A percentile compares a stretch with the other conserved stretches of the same genome.
Conservation (phyloP, 2,113 vertebrate species). For the Sardina pilchardus region DNA sequence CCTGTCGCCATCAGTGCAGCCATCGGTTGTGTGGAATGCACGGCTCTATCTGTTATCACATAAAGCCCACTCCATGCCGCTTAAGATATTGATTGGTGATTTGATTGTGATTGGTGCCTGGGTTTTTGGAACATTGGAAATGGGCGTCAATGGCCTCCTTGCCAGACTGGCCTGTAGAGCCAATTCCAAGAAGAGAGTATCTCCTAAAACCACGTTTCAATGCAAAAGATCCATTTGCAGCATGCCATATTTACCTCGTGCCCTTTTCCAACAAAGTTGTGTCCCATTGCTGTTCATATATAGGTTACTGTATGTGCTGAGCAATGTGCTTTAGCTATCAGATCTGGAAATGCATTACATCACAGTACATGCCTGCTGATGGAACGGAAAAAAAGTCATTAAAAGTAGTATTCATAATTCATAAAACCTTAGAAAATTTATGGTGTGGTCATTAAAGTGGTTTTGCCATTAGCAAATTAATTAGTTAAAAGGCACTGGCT, state of each 20-base stretch:
- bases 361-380: neutral
- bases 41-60: no score
- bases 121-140: no score
- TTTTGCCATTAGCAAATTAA: neutral
- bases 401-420: neutral
- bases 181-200: neutral
- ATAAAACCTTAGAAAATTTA: neutral
- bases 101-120: no score
- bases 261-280: neutral
- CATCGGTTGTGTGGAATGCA: no score
- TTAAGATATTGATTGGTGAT: no score
- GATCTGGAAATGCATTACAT: neutral
- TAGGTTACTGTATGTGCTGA: neutral
- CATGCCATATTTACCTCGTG: no score
- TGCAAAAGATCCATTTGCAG: no score
- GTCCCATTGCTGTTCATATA: neutral
- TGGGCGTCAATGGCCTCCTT: no score
- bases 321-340: neutral
- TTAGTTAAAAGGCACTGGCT: constrained; percentile 1
- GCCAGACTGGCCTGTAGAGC: no score
- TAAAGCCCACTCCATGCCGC: no score
- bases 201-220: no score
- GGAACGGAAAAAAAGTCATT: neutral
- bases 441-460: neutral
- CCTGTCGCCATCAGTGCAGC: no score